These are phyloP conservation scores for Mizuhopecten yessoensis DNA, from an alignment of 1,140 invertebrate genomes.

Conservation along the genomic window DNA sequence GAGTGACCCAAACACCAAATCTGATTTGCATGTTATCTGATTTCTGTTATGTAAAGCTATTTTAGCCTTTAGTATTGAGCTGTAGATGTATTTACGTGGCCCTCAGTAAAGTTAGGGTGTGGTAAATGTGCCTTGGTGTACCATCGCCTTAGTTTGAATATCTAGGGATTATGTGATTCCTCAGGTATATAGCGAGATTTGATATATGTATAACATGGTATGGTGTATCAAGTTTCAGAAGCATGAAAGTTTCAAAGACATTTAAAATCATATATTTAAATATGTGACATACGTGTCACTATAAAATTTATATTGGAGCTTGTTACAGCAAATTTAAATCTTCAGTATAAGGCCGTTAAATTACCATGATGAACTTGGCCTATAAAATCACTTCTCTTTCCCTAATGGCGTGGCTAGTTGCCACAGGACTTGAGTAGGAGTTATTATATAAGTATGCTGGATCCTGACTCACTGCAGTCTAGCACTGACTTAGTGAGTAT, in stretches of 20 bases:
- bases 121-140: neutral
- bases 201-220: neutral
- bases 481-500: no score
- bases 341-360: no score
- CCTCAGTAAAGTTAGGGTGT: neutral
- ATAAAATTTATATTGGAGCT: neutral
- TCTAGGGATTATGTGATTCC: neutral
- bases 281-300: neutral
- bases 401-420: no score
- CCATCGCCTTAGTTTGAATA: neutral
- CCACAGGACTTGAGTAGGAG: no score
- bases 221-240: neutral
- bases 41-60: neutral
- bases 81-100: no score
- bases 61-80: neutral
- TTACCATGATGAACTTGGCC: no score
- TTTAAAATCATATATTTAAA: no score
- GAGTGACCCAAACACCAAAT: neutral
- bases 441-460: no score
- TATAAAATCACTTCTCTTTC: no score
- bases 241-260: neutral
- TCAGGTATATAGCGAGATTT: neutral
- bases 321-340: neutral
- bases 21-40: neutral
- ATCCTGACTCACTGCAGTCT: no score